Evolutionary conservation across 2,888 invertebrate genomes (phyloP), one percentile per base, ranked within the genome.

Genomic region (Suillia variegata): DNA sequence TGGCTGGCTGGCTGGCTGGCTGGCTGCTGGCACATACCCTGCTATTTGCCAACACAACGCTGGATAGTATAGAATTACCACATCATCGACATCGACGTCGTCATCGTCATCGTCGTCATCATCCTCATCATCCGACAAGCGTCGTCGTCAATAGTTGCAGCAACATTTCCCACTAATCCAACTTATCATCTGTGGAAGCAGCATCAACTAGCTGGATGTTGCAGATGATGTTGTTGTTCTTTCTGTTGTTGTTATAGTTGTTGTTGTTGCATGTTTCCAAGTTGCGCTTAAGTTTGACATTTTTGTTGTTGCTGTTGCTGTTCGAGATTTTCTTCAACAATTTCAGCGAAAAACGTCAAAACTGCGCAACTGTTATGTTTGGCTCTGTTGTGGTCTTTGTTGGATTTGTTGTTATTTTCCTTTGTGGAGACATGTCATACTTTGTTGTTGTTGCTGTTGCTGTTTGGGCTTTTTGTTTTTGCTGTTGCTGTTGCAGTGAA

Each of bases 341-440:
- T 59, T 59, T 56, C 56, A 50, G 24, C 54, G 57, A 53, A 62
- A 59, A 17, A 45, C 45, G 18, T 45, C 20, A 17, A 54, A 47
- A 56, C 59, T 67, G 48, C 61, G 45, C 54, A 64, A 61, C 67
- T 68, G 67, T 66, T 65, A 64, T 68, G 67, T 67, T 18, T 45
- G 45, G 20, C 38, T 38, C 15, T 38, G 38, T 38, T 38, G 38
- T n/a, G 4, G 38, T 38, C 15, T 10, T 45, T 18, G 17, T 5
- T 38, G 38, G 13, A 6, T 20, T 31, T 34, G 49, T 56, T 56
- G 53, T 60, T 59, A 34, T 34, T 59, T 55, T 57, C n/a, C 13
- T 38, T 38, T 38, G 15, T 38, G 45, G 17, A 17, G 45, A 45
- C 20, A 45, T 45, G 17, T 45, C 45, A 45, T 17, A 17, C 18